A percentile compares a stretch with the other conserved stretches of the same genome.
Evolutionary conservation across 2,113 vertebrate genomes (phyloP).

Genomic region (Daboia siamensis): DNA sequence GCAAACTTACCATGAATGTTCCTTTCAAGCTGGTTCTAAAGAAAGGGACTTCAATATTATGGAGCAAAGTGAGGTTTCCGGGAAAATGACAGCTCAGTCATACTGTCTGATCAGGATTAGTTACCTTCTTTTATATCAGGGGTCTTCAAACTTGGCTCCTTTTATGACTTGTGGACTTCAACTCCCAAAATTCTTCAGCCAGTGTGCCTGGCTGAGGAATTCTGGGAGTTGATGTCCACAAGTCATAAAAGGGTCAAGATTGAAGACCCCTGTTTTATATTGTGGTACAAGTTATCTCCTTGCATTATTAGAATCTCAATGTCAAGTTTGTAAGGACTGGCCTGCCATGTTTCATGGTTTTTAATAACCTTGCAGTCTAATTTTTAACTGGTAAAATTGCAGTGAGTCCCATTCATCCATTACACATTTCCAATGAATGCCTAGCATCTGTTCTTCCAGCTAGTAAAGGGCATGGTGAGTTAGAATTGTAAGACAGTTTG

Average conservation of each 20-base stretch:
- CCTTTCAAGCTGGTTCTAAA: neutral
- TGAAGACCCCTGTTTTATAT: no score
- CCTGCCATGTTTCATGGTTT: neutral
- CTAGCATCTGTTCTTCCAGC: neutral
- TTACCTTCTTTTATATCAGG: neutral
- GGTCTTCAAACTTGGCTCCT: no score
- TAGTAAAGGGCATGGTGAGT: neutral
- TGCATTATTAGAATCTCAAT: neutral
- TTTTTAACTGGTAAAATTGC: neutral
- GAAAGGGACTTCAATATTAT: neutral
- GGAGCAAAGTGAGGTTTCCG: neutral
- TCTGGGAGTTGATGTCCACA: no score
- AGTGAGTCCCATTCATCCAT: neutral
- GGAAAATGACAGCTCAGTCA: neutral
- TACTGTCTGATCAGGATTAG: neutral
- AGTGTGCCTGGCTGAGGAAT: no score
- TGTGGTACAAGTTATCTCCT: neutral
- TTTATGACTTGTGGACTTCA: no score
- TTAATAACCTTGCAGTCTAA: neutral
- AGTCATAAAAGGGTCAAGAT: no score
- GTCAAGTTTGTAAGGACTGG: neutral
- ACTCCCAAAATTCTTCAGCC: no score
- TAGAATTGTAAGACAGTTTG: neutral
- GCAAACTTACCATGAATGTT: neutral
- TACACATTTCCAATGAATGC: neutral